Conservation (phyloP, 1,140 invertebrate genomes). For the Drosophila mayri region DNA sequence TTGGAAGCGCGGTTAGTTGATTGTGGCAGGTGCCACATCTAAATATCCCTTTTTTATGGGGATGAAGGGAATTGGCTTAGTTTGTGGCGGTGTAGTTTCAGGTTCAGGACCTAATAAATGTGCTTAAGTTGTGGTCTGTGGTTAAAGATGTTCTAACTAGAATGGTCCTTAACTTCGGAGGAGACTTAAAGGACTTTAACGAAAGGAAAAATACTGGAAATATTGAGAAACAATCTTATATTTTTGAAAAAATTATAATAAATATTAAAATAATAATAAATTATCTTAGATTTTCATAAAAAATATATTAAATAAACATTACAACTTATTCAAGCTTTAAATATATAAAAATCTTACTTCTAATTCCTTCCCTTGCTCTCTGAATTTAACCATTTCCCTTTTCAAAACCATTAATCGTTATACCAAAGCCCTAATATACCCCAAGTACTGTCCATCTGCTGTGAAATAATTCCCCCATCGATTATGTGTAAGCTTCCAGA, state of each 20-base stretch:
- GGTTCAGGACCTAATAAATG: slow-evolving; percentile 3
- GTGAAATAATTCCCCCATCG: slow-evolving; percentile 36
- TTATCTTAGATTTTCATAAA: background rate
- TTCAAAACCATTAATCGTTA: slow-evolving; percentile 27
- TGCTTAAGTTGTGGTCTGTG: slow-evolving; percentile 9
- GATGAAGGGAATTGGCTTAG: slow-evolving; percentile 20
- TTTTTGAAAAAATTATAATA: background rate
- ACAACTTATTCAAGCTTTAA: background rate
- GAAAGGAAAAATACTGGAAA: background rate
- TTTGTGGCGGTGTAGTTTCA: slow-evolving; percentile 25
- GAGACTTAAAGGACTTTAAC: background rate
- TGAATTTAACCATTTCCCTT: background rate
- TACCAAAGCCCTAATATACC: slow-evolving; percentile 9
- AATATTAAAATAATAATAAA: background rate
- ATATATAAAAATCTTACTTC: background rate
- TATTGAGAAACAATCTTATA: too few species aligned
- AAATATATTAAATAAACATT: background rate
- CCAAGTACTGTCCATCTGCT: slow-evolving; percentile 14
- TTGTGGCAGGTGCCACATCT: slow-evolving; percentile 28
- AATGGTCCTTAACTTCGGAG: background rate
- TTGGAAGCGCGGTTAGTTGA: slow-evolving; percentile 38
- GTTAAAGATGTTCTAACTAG: background rate
- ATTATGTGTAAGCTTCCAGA: slow-evolving; percentile 37
- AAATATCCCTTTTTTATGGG: slow-evolving; percentile 37
- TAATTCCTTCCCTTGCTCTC: background rate